Evolutionary conservation across 2,113 vertebrate species (phyloP), one percentile per base, ranked within the genome.

Genomic region (Platichthys stellatus): DNA sequence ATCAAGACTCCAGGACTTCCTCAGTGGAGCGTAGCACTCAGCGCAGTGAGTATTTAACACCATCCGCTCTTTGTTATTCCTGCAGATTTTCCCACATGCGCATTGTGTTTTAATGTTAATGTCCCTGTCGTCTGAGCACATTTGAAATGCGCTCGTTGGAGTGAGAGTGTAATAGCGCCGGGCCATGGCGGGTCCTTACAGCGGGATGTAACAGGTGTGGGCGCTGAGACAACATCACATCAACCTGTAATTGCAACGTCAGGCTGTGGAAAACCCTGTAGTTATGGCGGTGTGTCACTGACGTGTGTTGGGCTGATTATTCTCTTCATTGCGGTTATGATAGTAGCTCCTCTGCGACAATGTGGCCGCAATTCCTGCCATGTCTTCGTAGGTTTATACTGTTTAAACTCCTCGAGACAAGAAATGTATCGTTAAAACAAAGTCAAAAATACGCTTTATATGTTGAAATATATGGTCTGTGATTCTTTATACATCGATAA

Each of bases 1-100:
- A 84, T 84, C 63, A 0, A 61, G 73, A 58, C 75, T 68, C 73
- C 59, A 43, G 69, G 79, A 86, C 83, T 85, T 82, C 76, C 60
- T 80, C 71, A 40, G 65, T 35, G 45, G 57, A 67, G 31, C 70
- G 5, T 23, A 81, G 58, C 20, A 28, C 6, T 2, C 69, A 18
- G 63, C 86, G 61, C 68, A 31, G 88, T 89, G 24, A 90, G 90
- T 89, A 13, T 9, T 23, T 5, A 1, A 2, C 21, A 21, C 63
- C 43, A 4, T 21, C 9, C 11, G 40, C 40, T 11, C 40, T 13
- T 43, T 13, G 40, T 43, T 38, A 38, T 38, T 38, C 8, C 35
- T 38, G 35, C 35, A 5, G 2, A 18, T 51, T 51, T 26, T 4
- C 1, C 18, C 56, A 58, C 26, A 15, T 15, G 45, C 45, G 9